Evolutionary conservation across 2,113 vertebrate genomes (phyloP).

Genomic region (Fukomys damarensis): DNA sequence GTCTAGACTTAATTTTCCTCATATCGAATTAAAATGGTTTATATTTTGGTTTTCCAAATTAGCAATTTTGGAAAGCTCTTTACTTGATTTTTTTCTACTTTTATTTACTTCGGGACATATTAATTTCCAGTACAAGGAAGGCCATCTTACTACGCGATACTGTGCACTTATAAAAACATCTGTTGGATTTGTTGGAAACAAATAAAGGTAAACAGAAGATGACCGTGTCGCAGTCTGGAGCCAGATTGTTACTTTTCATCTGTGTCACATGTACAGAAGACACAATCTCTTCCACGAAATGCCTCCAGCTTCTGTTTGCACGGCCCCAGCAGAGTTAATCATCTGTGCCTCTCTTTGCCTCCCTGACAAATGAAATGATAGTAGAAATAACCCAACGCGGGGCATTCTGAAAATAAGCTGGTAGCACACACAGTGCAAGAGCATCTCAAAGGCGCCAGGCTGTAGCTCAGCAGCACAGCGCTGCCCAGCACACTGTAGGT

Average conservation of each 20-base stretch:
- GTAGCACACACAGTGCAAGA: background rate
- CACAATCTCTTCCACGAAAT: background rate
- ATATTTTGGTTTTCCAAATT: background rate
- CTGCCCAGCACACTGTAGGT: background rate
- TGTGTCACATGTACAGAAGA: background rate
- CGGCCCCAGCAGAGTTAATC: background rate
- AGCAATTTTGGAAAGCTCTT: background rate
- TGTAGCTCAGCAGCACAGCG: background rate
- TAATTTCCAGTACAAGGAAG: background rate
- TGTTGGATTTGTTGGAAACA: background rate
- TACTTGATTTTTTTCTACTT: background rate
- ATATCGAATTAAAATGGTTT: conserved; percentile 17
- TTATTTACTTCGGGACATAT: background rate
- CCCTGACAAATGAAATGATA: background rate
- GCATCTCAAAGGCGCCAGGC: background rate
- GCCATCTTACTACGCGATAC: background rate
- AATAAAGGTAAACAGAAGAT: background rate
- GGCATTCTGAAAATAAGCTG: background rate
- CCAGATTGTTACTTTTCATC: background rate
- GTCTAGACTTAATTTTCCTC: background rate
- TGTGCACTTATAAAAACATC: background rate
- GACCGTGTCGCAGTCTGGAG: background rate
- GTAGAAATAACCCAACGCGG: background rate
- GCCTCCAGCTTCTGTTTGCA: background rate
- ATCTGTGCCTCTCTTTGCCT: conserved; percentile 3